Evolutionary conservation across 2,113 vertebrate species (phyloP), one percentile per base, ranked within the genome.

Genomic region (Myiozetetes cayanensis): DNA sequence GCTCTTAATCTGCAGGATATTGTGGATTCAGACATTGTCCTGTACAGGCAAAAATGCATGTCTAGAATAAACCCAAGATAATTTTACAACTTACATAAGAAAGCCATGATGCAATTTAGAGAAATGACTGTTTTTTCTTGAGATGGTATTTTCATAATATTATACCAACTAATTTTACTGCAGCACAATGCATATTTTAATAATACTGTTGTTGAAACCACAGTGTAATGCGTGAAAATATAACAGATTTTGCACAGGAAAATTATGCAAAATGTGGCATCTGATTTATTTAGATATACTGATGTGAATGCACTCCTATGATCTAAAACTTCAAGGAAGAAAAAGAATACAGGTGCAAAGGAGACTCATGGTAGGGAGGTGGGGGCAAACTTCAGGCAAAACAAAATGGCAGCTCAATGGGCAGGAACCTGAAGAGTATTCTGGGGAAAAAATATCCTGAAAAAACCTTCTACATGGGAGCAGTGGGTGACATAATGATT

Each of bases 111-210:
- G 17, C 8, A 44, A 43, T 80, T 72, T 50, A 85, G 10, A 46
- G 43, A 49, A 44, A 66, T 71, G 10, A 49, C 33, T 56, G 4
- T 22, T 94, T 89, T 96, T 84, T n/a, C 81, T 92, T 84, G 66
- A 84, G 87, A 92, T 10, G 13, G n/a, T 92, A 87, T 96, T 89
- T 96, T 96, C 85, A 76, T 53, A 53, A 21, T 62, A 63, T 58
- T 77, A 19, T 22, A 85, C 23, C 53, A 71, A 88, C 77, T 88
- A 94, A 94, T 65, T 94, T 95, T 94, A 71, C 27, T 75, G 47
- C 47, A 88, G 53, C 55, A 59, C 24, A 61, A 28, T 2, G 0
- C 1, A 3, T 21, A 35, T 67, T 90, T 70, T 94, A 70, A 58
- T 31, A 79, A 46, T 9, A 27, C 21, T 23, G 14, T 23, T 72